These are phyloP conservation scores for Pseudorasbora parva DNA, from an alignment of 2,113 vertebrate genomes.

Conservation along the genomic window DNA sequence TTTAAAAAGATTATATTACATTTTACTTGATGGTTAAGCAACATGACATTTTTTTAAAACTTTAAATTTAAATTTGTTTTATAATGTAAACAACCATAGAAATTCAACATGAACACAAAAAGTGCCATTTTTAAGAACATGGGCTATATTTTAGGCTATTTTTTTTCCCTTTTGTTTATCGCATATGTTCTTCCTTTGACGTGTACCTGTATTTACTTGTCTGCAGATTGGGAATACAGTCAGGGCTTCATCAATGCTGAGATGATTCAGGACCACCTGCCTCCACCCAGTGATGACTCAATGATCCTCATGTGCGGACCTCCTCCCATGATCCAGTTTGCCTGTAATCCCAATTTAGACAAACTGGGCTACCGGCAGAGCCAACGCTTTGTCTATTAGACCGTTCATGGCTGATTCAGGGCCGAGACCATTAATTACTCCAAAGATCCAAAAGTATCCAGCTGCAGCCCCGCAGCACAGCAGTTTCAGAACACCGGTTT, in stretches of 20 bases:
- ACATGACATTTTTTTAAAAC: neutral
- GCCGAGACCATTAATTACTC: neutral
- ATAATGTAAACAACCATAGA: no score
- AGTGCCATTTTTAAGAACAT: neutral
- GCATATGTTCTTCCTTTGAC: neutral
- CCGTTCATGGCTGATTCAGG: neutral
- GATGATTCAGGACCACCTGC: constrained; percentile 78
- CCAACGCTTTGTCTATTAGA: constrained; percentile 74
- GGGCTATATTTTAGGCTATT: neutral
- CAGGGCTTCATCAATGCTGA: constrained; percentile 74
- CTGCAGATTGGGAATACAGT: constrained; percentile 76
- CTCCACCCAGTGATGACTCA: constrained; percentile 69
- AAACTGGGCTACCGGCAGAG: constrained; percentile 74
- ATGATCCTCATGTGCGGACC: constrained; percentile 79
- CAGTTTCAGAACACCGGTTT: no score
- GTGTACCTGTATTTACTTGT: neutral
- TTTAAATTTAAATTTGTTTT: neutral
- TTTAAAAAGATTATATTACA: no score
- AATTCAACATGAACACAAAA: neutral
- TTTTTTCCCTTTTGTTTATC: no score
- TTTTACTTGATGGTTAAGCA: neutral
- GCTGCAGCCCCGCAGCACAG: no score
- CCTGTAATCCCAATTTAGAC: constrained; percentile 78
- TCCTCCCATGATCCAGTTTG: constrained; percentile 78
- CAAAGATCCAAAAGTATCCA: constrained; percentile 23